Percentiles rank a stretch among this genome's conserved stretches.
These are phyloP conservation scores for Mycalesis mineus DNA, from an alignment of 2,888 invertebrate species.

Conservation along the genomic window DNA sequence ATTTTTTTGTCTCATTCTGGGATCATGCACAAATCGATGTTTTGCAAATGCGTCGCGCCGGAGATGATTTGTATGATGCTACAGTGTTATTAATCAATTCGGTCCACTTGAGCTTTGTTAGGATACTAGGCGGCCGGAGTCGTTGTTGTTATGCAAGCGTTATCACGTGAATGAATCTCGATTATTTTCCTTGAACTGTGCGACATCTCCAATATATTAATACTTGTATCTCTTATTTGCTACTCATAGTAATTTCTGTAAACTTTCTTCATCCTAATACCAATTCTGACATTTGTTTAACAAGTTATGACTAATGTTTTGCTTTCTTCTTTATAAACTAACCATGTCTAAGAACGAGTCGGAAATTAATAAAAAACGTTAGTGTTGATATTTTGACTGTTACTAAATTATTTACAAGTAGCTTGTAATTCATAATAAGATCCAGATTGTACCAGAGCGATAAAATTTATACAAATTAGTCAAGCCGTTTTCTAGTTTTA, in stretches of 20 bases:
- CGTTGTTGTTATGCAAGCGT: slow-evolving; percentile 10
- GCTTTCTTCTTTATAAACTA: too few relatives aligned
- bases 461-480: too few relatives aligned
- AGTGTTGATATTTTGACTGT: too few relatives aligned
- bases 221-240: background rate
- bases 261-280: too few relatives aligned
- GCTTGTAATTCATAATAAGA: too few relatives aligned
- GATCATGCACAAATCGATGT: slow-evolving; percentile 8
- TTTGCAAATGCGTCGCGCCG: slow-evolving; percentile 1
- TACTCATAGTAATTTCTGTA: background rate
- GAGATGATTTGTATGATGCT: slow-evolving; percentile 13
- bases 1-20: background rate
- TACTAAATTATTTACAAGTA: too few relatives aligned
- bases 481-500: too few relatives aligned
- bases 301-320: too few relatives aligned
- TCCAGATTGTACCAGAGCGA: too few relatives aligned
- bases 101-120: slow-evolving; percentile 26
- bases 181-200: slow-evolving; percentile 1
- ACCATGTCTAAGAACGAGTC: too few relatives aligned
- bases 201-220: background rate
- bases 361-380: too few relatives aligned
- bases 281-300: too few relatives aligned
- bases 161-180: slow-evolving; percentile 14
- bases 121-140: slow-evolving; percentile 1
- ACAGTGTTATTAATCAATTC: slow-evolving; percentile 27